phyloP scores from a whole-genome alignment of 2,797 vertebrate genomes.

The Leptodactylus fallax region DNA sequence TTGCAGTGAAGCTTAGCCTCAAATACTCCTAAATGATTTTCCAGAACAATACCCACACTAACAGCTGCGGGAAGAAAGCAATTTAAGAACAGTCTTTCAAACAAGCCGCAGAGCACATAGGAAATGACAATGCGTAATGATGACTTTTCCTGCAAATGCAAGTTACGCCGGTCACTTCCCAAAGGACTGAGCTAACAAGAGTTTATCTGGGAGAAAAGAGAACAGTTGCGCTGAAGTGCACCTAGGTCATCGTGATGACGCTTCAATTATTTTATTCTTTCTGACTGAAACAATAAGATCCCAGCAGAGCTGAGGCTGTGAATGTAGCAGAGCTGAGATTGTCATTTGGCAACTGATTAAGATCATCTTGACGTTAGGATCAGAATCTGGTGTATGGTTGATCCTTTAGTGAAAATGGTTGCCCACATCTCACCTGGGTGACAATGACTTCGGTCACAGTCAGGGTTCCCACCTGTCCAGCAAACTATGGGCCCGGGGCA shows the following conservation, averaged over 20 bases:
- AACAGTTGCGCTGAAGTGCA: neutral
- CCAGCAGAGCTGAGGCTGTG: neutral
- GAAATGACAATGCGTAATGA: neutral
- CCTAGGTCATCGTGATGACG: neutral
- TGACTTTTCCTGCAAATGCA: neutral
- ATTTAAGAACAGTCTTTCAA: neutral
- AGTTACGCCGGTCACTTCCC: neutral
- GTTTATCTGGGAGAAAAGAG: neutral
- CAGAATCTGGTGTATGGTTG: too few species aligned
- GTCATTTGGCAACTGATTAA: too few species aligned
- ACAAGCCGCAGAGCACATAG: neutral
- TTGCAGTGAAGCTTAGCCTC: neutral
- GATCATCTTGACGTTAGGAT: too few species aligned
- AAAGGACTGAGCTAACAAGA: neutral
- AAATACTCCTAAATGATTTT: slow-evolving; percentile 16
- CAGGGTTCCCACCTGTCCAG: too few species aligned
- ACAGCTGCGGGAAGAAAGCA: neutral
- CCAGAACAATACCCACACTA: neutral
- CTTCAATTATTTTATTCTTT: neutral
- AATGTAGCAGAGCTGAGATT: neutral
- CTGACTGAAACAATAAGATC: neutral
- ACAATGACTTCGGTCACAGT: too few species aligned
- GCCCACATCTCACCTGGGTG: too few species aligned
- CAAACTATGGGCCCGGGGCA: too few species aligned
- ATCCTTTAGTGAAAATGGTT: too few species aligned